Evolutionary conservation across 2,113 vertebrate species (phyloP), one percentile per base, ranked within the genome.

Genomic region (Ginglymostoma cirratum): DNA sequence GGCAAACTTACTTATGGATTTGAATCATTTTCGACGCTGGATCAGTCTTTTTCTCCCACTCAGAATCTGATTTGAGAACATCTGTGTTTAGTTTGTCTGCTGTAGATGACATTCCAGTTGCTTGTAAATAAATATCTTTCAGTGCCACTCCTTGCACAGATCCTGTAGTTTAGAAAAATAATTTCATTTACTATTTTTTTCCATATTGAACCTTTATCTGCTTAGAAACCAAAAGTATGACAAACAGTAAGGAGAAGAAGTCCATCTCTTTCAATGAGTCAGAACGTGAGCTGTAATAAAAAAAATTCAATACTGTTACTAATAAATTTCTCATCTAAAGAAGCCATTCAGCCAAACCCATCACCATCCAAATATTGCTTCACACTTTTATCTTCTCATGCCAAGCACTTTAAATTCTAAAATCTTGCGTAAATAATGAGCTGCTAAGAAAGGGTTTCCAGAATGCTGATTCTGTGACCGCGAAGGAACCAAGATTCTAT

Each of bases 1-100:
- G 24, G 5, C 21, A 95, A 52, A 72, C 94, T 30, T 15, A 95
- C 94, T 27, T 72, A 27, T 52, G 52, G 48, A 95, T 30, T 95
- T 95, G 42, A 52, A 95, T 52, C 6, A n/a, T 70, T 95, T 69
- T 48, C 2, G 67, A 95, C 23, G 30, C 12, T 6, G 42, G 27
- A 34, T 95, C 69, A 72, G 94, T 52, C 42, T 52, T 95, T 72
- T 72, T 52, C 94, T 95, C 94, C 94, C 94, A 95, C 48, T 95
- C 94, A 30, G 94, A 69, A 76, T 95, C 94, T 0, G 67, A 95
- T 76, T 76, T 72, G 1, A 72, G 69, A 42, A 95, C 72, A 52
- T 5, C 69, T 52, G 67, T 7, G 48, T 95, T 52, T 48, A 52
- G 42, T 17, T 95, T 95, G 7, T 69, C 30, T 52, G 38, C 69